Conservation (phyloP, 2,888 invertebrate genomes). For the Yponomeuta evonymella region DNA sequence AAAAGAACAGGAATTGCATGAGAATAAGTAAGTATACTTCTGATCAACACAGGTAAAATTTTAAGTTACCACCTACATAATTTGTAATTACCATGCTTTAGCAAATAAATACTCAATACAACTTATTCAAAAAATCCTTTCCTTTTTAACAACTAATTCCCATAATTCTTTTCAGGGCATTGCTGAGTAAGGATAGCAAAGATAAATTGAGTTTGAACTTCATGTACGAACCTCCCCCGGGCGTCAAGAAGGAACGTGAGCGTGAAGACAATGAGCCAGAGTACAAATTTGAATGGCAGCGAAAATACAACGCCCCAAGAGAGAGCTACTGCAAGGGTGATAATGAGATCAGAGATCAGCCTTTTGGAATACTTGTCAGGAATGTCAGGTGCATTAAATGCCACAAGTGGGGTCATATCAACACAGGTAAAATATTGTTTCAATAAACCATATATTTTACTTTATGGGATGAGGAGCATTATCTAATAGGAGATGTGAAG, state of each 20-base stretch:
- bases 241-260: constrained; percentile 93
- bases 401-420: constrained; percentile 99
- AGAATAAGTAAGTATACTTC: constrained; percentile 85
- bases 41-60: too few species aligned
- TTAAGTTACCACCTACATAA: too few species aligned
- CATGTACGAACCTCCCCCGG: constrained; percentile 99
- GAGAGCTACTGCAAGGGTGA: constrained; percentile 99
- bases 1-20: constrained; percentile 98
- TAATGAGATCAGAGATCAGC: constrained; percentile 97
- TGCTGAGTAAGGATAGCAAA: constrained; percentile 98
- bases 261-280: constrained; percentile 96
- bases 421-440: constrained; percentile 78
- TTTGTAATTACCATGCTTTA: too few species aligned
- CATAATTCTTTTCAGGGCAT: constrained; percentile 79
- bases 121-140: neutral
- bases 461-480: too few species aligned
- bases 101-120: too few species aligned
- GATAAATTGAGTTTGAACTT: constrained; percentile 98
- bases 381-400: constrained; percentile 99
- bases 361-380: constrained; percentile 97
- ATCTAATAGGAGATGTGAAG: too few species aligned
- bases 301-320: constrained; percentile 98
- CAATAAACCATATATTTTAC: too few species aligned
- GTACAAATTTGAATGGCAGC: constrained; percentile 99
- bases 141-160: neutral